Conservation (phyloP, 1,140 invertebrate genomes). For the Papilio machaon region DNA sequence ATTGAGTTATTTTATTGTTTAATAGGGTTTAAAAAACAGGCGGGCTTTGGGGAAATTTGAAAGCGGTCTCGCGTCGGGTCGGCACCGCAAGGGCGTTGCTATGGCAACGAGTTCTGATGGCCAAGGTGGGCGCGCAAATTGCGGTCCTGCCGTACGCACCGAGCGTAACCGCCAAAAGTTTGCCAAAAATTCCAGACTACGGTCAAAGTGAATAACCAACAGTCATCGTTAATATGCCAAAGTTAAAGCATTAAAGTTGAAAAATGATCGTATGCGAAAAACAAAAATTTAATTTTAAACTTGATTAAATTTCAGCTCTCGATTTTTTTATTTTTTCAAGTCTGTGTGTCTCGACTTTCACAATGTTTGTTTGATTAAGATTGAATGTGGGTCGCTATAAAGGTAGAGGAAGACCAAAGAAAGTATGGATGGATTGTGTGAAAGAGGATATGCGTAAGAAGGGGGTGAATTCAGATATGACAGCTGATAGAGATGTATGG, state of each 20-base stretch:
- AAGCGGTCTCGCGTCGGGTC: slow-evolving; percentile 64
- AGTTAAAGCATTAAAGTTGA: background rate
- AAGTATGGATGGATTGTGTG: too few species aligned
- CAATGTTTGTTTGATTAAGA: too few species aligned
- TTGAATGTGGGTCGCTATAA: too few species aligned
- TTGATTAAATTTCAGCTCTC: background rate
- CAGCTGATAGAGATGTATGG: too few species aligned
- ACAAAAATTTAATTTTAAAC: background rate
- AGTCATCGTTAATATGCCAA: slow-evolving; percentile 27
- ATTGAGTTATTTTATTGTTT: slow-evolving; percentile 74
- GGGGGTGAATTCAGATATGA: too few species aligned
- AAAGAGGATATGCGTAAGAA: too few species aligned
- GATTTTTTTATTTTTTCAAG: background rate
- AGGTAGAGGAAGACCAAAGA: too few species aligned
- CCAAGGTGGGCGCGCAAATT: slow-evolving; percentile 62
- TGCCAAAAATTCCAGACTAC: slow-evolving; percentile 34
- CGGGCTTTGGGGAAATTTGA: slow-evolving; percentile 60
- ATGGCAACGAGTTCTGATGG: slow-evolving; percentile 68
- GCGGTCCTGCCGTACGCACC: slow-evolving; percentile 44
- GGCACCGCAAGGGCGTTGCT: slow-evolving; percentile 73
- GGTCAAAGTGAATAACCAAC: slow-evolving; percentile 22
- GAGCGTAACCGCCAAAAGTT: slow-evolving; percentile 24
- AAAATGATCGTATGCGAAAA: background rate
- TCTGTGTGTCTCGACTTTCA: background rate
- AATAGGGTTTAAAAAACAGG: slow-evolving; percentile 72